phyloP scores from a whole-genome alignment of 1,140 invertebrate genomes.

The Drosophila gunungcola region DNA sequence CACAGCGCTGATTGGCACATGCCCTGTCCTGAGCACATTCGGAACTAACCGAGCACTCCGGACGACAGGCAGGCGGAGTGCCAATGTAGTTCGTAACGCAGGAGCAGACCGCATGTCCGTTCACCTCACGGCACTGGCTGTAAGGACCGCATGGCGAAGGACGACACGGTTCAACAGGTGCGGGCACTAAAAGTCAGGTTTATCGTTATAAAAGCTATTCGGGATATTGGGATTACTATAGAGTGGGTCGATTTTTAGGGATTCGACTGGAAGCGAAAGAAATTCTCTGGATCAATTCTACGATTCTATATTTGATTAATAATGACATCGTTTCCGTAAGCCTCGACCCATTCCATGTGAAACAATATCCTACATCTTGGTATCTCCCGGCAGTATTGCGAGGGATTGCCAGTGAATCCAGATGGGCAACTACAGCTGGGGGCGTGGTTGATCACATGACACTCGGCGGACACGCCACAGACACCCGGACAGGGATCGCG shows the following conservation, averaged over 20 bases:
- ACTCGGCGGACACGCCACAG: constrained; percentile 90
- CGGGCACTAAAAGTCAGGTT: constrained; percentile 62
- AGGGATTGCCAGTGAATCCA: constrained; percentile 91
- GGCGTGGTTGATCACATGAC: constrained; percentile 90
- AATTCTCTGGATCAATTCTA: too few relatives aligned
- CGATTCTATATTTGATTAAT: neutral
- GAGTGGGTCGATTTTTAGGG: constrained; percentile 8
- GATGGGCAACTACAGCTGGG: constrained; percentile 90
- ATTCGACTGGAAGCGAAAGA: neutral
- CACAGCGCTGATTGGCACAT: constrained; percentile 90
- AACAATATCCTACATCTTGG: constrained; percentile 86
- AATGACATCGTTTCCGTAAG: constrained; percentile 8
- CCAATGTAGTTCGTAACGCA: constrained; percentile 88
- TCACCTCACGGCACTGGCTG: constrained; percentile 87
- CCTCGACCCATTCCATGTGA: constrained; percentile 5
- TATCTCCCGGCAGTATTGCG: constrained; percentile 87
- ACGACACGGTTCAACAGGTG: constrained; percentile 86
- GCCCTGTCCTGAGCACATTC: constrained; percentile 89
- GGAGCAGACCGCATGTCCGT: constrained; percentile 88
- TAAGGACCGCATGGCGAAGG: constrained; percentile 89
- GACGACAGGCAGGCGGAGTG: constrained; percentile 88
- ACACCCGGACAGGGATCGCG: constrained; percentile 89
- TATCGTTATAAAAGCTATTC: constrained; percentile 27
- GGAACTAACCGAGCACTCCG: constrained; percentile 88
- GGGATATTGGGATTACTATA: too few relatives aligned